Evolutionary conservation across 2,113 vertebrate species (phyloP).

Genomic region (Brevimyrus niger): DNA sequence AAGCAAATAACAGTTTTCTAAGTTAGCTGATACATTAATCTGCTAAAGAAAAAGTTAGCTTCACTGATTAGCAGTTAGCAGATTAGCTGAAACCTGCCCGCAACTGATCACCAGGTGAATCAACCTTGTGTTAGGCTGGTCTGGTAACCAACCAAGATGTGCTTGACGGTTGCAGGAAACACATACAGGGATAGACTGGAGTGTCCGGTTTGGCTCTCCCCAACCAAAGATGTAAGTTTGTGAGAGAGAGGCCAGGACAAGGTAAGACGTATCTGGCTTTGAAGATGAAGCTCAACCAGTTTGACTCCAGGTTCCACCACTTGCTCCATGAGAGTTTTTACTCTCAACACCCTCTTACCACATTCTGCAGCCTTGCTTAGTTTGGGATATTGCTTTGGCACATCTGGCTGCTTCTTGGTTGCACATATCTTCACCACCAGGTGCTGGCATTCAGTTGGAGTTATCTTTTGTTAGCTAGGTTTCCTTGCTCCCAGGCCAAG

Average conservation of each 20-base stretch:
- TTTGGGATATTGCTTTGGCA: not conserved
- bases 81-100: not conserved
- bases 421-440: not conserved
- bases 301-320: not conserved
- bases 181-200: not conserved
- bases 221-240: not conserved
- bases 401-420: not conserved
- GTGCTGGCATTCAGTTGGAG: not conserved
- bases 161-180: not conserved
- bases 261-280: not conserved
- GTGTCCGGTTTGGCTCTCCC: not conserved
- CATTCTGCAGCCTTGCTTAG: not conserved
- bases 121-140: not conserved
- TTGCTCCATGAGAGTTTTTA: not conserved
- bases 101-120: not conserved
- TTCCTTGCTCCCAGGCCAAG: not conserved
- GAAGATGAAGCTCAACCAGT: not conserved
- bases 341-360: not conserved
- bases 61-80: not conserved
- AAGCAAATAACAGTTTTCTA: not conserved
- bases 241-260: not conserved
- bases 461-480: not conserved
- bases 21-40: not conserved
- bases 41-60: not conserved
- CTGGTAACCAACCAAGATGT: not conserved